Conservation (phyloP, 1,140 invertebrate species). For the Manduca sexta region DNA sequence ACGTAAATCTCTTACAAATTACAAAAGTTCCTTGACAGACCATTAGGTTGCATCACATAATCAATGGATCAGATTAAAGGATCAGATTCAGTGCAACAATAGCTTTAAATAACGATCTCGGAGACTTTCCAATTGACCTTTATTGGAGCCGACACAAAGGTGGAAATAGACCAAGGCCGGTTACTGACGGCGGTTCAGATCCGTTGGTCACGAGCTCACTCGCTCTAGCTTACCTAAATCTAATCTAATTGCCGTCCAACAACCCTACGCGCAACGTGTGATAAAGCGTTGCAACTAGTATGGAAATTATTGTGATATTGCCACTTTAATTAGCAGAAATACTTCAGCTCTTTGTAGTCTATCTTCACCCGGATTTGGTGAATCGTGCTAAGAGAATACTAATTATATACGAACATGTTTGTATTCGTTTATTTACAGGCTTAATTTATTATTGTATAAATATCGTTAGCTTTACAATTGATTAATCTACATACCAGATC, state of each 20-base stretch:
- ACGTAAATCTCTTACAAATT: background rate
- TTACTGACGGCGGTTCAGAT: constrained; percentile 51
- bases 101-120: constrained; percentile 6
- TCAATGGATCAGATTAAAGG: constrained; percentile 18
- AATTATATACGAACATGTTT: too few species aligned
- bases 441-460: too few species aligned
- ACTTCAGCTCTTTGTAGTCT: too few species aligned
- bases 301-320: too few species aligned
- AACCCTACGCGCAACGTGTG: constrained; percentile 18
- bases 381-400: too few species aligned
- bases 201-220: constrained; percentile 47
- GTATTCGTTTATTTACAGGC: too few species aligned
- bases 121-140: constrained; percentile 67
- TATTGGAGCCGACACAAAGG: constrained; percentile 35
- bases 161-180: constrained; percentile 64
- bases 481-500: too few species aligned
- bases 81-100: constrained; percentile 21
- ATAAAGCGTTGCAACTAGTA: background rate
- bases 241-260: constrained; percentile 36
- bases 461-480: too few species aligned
- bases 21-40: constrained; percentile 10
- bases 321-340: too few species aligned
- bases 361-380: too few species aligned
- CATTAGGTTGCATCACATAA: constrained; percentile 16
- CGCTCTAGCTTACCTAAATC: constrained; percentile 27